Evolutionary conservation across 2,113 vertebrate species (phyloP), one percentile per base, ranked within the genome.

Genomic region (Agapornis roseicollis): DNA sequence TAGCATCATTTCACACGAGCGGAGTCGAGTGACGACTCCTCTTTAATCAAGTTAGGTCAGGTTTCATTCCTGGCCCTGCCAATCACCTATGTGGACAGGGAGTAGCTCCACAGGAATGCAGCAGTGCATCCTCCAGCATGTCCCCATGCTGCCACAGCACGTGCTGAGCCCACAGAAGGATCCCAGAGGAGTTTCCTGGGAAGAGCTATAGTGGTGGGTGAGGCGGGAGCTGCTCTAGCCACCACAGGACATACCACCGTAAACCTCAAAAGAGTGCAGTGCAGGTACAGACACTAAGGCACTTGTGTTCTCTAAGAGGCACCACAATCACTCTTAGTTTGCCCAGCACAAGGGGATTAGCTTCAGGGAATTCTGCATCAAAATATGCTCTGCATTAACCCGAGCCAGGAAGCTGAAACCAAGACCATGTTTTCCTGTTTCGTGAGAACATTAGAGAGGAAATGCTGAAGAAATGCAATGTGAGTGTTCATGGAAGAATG

Each of bases 81-180:
- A 87, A 87, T 11, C 63, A 11, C 20, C 5, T 2, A 17, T 0
- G 0, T 31, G 80, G 56, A 68, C 0, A 4, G 23, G 60, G 72
- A 93, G 46, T 1, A 77, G 50, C 60, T 91, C 84, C 64, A 22
- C 0, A 3, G 65, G 87, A 87, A 89, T n/a, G 70, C 1, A 1
- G 20, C 35, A 18, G 2, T 4, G 22, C 6, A 23, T 55, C 56
- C 49, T 79, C 85, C 4, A 7, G 47, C 42, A 55, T 4, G 1
- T 9, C 42, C 25, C 44, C 2, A 2, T 19, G 61, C 55, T 13
- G 4, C 58, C 2, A 0, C 2, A 2, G 56, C 9, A 3, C 2
- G 0, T 1, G 2, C 17, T 14, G 2, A 79, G 61, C 31, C 70
- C 77, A 44, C 5, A 2, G 20, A 73, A 42, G 69, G 12, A 61